A percentile compares a stretch with the other conserved stretches of the same genome.
Evolutionary conservation across 2,797 vertebrate species (phyloP).

Genomic region (Etheostoma perlongum): DNA sequence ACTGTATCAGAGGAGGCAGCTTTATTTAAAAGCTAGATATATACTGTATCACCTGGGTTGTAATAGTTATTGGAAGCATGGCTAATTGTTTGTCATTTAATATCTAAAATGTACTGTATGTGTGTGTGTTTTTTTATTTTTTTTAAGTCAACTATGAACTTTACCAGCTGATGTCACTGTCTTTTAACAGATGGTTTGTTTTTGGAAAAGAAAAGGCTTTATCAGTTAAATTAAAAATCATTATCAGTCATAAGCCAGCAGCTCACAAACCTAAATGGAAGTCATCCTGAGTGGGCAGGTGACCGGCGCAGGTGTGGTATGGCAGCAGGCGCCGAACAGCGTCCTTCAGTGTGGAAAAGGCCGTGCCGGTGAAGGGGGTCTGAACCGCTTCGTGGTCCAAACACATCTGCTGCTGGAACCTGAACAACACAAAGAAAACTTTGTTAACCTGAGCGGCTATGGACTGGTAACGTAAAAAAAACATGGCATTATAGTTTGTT

Average conservation of each 20-base stretch:
- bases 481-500: background rate
- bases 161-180: background rate
- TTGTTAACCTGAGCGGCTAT: background rate
- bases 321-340: conserved; percentile 82
- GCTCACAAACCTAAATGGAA: conserved; percentile 77
- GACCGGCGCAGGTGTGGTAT: conserved; percentile 84
- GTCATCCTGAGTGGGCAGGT: conserved; percentile 78
- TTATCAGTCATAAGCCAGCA: too few species aligned
- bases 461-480: background rate
- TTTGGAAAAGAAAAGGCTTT: background rate
- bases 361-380: conserved; percentile 70
- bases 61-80: background rate
- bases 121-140: background rate
- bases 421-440: conserved; percentile 37
- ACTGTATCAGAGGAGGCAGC: too few species aligned
- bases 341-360: conserved; percentile 81
- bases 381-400: conserved; percentile 82
- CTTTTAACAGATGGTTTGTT: background rate
- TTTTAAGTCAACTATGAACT: background rate
- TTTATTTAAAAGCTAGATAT: background rate
- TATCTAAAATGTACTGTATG: background rate
- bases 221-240: background rate
- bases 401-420: conserved; percentile 85
- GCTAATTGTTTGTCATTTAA: background rate
- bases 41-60: background rate